A percentile compares a stretch with the other conserved stretches of the same genome.
phyloP scores from a whole-genome alignment of 2,888 invertebrate genomes.

The Hofmannophila pseudospretella region DNA sequence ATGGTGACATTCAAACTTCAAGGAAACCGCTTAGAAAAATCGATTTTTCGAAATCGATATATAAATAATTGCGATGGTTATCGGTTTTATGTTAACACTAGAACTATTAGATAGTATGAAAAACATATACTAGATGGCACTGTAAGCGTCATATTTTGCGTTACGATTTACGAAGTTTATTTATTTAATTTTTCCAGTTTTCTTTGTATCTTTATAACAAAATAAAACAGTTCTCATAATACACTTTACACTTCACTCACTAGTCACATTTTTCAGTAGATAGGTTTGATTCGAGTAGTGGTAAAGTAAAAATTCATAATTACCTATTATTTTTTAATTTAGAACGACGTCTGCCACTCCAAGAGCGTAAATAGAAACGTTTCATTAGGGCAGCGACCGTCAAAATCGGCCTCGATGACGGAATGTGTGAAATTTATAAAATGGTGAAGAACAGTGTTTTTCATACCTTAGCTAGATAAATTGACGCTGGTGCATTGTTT shows the following conservation, averaged over 20 bases:
- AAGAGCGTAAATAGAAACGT: slow-evolving; percentile 39
- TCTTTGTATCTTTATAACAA: no score
- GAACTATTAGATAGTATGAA: not conserved
- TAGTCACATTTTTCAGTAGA: no score
- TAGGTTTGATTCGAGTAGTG: no score
- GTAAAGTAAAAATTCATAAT: no score
- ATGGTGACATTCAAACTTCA: no score
- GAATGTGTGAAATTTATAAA: slow-evolving; percentile 73
- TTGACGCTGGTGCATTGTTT: slow-evolving; percentile 39
- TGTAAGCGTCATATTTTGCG: not conserved
- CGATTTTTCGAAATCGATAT: not conserved
- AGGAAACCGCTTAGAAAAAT: no score
- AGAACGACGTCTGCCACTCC: no score
- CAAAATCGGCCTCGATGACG: slow-evolving; percentile 71
- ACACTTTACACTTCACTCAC: no score
- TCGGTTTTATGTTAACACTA: not conserved
- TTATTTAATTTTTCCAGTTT: not conserved
- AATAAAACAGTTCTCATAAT: no score
- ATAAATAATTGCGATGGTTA: not conserved
- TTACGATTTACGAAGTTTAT: not conserved
- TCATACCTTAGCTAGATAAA: slow-evolving; percentile 39
- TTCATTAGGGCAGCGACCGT: slow-evolving; percentile 66
- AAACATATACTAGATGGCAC: not conserved
- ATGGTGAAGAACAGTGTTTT: slow-evolving; percentile 73
- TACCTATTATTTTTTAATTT: no score